These are phyloP conservation scores for Eudasyphora cyanicolor DNA, from an alignment of 2,888 invertebrate genomes.

Conservation along the genomic window DNA sequence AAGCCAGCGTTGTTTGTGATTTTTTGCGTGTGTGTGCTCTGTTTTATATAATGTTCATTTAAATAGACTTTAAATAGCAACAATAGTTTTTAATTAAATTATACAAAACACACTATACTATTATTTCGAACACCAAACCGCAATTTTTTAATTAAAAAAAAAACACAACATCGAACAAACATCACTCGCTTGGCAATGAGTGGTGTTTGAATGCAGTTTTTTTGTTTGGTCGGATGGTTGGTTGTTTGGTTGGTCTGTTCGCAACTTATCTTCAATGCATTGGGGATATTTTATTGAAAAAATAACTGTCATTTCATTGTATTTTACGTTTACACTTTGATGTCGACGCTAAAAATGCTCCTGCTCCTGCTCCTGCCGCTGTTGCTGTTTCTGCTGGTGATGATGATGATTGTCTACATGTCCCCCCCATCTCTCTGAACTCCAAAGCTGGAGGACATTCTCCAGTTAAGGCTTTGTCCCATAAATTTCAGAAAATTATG, in stretches of 20 bases:
- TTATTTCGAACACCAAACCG: constrained; percentile 58
- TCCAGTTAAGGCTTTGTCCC: background rate
- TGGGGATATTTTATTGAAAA: constrained; percentile 51
- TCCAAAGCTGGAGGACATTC: background rate
- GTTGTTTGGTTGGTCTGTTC: background rate
- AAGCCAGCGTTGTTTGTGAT: background rate
- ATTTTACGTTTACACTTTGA: constrained; percentile 36
- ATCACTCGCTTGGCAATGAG: constrained; percentile 32
- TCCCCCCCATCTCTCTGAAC: background rate
- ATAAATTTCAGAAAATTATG: constrained; percentile 30
- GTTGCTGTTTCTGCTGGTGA: background rate
- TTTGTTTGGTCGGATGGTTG: background rate
- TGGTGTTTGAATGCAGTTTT: constrained; percentile 21
- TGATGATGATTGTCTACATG: background rate
- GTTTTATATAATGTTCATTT: too few species aligned
- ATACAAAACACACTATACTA: constrained; percentile 55
- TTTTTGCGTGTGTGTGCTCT: background rate
- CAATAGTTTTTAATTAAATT: constrained; percentile 62
- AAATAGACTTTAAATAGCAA: constrained; percentile 30
- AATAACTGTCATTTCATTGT: constrained; percentile 61
- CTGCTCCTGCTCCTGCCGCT: background rate
- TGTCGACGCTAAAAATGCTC: background rate
- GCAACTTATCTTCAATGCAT: constrained; percentile 52
- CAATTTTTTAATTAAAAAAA: constrained; percentile 64
- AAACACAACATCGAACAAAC: constrained; percentile 35